Base-by-base conservation (phyloP, 1,140 invertebrate species). In the Lordiphosa mommai region DNA sequence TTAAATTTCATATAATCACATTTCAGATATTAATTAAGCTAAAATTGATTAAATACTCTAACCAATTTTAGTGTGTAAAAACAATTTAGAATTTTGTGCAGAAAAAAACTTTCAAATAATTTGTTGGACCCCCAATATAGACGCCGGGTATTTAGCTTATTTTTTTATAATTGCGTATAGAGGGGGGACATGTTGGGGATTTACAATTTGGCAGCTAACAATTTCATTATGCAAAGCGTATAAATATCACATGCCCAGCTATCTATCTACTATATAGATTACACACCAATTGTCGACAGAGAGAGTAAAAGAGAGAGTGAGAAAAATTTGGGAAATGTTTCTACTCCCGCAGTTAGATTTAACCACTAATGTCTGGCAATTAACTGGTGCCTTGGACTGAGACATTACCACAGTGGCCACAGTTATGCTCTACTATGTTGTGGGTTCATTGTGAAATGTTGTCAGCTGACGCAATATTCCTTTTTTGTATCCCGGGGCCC, bases 161-260 rank as follows among this genome's bases (percentile, higher is more conserved):
- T n/a, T n/a, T n/a, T 65, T n/a, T 65, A 65, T 43, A 48, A 49
- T 66, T 50, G 61, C 63, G 51, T 49, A 63, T 30, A 41, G 27
- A 41, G 40, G 61, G 36, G 44, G 41, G 37, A 43, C 47, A 33
- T 44, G 40, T 9, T 32, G 37, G 61, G 27, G 32, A 33, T 49
- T 41, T 66, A 48, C 32, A 34, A 44, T 63, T 65, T 29, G 33
- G 14, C 46, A 50, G 49, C 60, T 65, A 41, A 34, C 66, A 57
- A 66, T 66, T 72, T 72, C 50, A 72, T 79, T 67, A 79, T 61
- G 61, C 68, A 71, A 64, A 79, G 49, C 63, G 57, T 56, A 72
- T 66, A 59, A 63, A 59, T 67, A 67, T 51, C 46, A 36, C 52
- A 46, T 40, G 40, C 40, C 5, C 1, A 17, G 17, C 13, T 43